These are phyloP conservation scores for Plagodis dolabraria DNA, from an alignment of 2,888 invertebrate genomes.

Conservation along the genomic window DNA sequence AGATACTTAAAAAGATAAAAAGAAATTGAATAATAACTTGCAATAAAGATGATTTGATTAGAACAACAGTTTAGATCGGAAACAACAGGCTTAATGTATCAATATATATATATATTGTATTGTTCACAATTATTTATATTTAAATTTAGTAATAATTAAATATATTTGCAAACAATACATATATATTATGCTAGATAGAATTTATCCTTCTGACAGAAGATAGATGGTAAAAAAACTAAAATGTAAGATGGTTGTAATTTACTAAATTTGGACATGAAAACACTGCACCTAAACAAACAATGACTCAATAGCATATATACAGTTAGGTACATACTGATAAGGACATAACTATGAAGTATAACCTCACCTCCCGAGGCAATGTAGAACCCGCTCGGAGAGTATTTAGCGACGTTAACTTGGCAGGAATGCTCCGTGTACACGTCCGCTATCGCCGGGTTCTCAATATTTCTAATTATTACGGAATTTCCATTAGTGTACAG, in stretches of 20 bases:
- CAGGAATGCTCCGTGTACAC: conserved; percentile 99
- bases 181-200: too few relatives aligned
- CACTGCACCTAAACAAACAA: conserved; percentile 17
- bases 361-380: conserved; percentile 97
- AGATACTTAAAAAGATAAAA: too few relatives aligned
- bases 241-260: conserved; percentile 13
- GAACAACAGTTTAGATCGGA: too few relatives aligned
- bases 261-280: conserved; percentile 11
- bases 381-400: conserved; percentile 98
- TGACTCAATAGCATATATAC: conserved; percentile 29
- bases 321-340: conserved; percentile 20
- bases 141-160: too few relatives aligned
- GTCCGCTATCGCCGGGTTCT: conserved; percentile 97
- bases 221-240: too few relatives aligned
- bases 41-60: too few relatives aligned
- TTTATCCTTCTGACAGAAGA: too few relatives aligned
- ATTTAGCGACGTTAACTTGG: conserved; percentile 98
- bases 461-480: conserved; percentile 98
- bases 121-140: too few relatives aligned
- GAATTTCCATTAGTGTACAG: conserved; percentile 99
- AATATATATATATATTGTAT: too few relatives aligned
- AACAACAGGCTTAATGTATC: too few relatives aligned
- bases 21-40: too few relatives aligned
- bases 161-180: too few relatives aligned
- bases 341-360: conserved; percentile 12